phyloP scores from a whole-genome alignment of 2,888 invertebrate genomes.

The Harpalus rubripes region DNA sequence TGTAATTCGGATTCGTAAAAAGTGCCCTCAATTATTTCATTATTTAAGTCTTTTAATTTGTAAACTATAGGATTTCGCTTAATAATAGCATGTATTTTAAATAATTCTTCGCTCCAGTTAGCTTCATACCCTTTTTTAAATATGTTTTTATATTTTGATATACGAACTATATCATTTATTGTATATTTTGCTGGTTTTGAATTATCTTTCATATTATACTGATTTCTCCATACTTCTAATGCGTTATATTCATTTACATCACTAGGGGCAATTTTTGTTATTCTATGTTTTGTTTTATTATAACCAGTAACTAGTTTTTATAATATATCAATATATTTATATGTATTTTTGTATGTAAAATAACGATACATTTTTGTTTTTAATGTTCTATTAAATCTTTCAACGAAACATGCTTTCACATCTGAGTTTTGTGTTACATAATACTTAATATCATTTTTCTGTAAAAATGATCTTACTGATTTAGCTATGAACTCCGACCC shows the following conservation, averaged over 20 bases:
- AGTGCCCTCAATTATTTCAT: conserved; percentile 31
- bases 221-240: conserved; percentile 38
- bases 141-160: conserved; percentile 36
- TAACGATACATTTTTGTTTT: no score
- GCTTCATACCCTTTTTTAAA: conserved; percentile 30
- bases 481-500: no score
- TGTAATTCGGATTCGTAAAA: conserved; percentile 52
- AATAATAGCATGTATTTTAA: conserved; percentile 13
- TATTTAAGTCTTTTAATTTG: conserved; percentile 42
- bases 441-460: no score
- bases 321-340: no score
- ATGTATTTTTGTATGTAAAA: no score
- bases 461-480: no score
- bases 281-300: no score
- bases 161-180: conserved; percentile 40
- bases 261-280: no score
- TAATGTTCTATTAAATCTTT: no score
- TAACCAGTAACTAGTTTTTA: no score
- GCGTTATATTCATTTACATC: conserved; percentile 21
- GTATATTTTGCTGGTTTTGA: conserved; percentile 17
- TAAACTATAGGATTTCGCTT: conserved; percentile 47
- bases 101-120: conserved; percentile 49
- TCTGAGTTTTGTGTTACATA: no score
- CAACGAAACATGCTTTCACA: no score
- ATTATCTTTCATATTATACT: conserved; percentile 8